phyloP scores from a whole-genome alignment of 2,888 invertebrate species.

The Pocota personata region DNA sequence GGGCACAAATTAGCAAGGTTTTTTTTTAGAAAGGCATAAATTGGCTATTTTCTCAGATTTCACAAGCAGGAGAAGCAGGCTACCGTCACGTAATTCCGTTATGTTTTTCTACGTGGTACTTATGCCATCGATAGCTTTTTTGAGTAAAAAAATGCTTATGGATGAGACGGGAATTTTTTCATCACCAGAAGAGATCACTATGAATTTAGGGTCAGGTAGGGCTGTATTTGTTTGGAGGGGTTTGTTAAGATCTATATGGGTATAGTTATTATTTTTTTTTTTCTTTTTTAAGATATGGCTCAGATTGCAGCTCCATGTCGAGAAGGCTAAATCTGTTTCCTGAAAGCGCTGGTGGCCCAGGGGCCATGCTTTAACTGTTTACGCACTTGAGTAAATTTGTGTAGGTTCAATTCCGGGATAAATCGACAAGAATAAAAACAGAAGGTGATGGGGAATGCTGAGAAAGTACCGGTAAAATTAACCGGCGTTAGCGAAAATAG shows the following conservation, averaged over 20 bases:
- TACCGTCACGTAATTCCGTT: not conserved
- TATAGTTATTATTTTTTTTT: not conserved
- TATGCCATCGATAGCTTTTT: not conserved
- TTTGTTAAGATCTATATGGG: not conserved
- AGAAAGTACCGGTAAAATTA: not conserved
- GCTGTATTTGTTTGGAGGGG: not conserved
- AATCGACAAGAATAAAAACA: too few relatives aligned
- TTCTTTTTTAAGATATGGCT: not conserved
- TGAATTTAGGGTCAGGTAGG: not conserved
- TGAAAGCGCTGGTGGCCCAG: not conserved
- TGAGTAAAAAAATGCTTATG: conserved; percentile 5
- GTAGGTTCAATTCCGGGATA: not conserved
- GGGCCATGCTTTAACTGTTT: not conserved
- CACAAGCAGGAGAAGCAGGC: not conserved
- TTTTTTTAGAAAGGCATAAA: not conserved
- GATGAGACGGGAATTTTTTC: not conserved
- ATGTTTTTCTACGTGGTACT: not conserved
- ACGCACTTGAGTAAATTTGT: not conserved
- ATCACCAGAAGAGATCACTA: not conserved
- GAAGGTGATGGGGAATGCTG: not conserved
- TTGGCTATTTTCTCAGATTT: not conserved
- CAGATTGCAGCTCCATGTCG: not conserved
- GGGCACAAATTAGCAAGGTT: not conserved
- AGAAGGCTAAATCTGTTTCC: not conserved
- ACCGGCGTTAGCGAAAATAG: too few relatives aligned